Conservation (phyloP, 1,140 invertebrate species). For the Bombus pyrosoma region DNA sequence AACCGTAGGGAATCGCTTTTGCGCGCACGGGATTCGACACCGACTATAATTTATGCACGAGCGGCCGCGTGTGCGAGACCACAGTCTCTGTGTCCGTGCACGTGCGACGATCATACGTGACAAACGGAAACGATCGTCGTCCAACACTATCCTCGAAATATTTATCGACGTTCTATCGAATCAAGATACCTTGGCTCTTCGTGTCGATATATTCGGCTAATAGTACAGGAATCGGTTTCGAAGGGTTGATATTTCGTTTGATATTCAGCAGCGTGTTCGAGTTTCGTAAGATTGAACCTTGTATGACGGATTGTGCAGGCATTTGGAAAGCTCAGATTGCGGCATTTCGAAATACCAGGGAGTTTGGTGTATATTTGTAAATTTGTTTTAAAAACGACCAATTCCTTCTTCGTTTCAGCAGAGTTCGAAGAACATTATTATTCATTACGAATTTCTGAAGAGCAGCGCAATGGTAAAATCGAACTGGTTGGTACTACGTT, state of each 20-base stretch:
- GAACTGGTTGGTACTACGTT: too few relatives aligned
- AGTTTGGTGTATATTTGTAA: too few relatives aligned
- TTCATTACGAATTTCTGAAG: too few relatives aligned
- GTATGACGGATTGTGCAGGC: too few relatives aligned
- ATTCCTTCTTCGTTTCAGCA: too few relatives aligned
- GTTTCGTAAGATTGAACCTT: neutral
- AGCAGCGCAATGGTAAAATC: too few relatives aligned
- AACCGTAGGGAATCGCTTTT: constrained; percentile 55
- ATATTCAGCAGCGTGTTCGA: neutral
- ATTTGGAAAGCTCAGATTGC: too few relatives aligned
- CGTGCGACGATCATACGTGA: constrained; percentile 39
- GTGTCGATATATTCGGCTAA: neutral
- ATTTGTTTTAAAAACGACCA: too few relatives aligned
- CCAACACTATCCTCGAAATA: constrained; percentile 21
- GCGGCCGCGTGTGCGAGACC: constrained; percentile 14
- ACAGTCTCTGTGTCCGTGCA: constrained; percentile 3
- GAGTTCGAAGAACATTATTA: too few relatives aligned
- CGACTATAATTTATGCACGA: constrained; percentile 59
- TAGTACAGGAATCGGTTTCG: neutral
- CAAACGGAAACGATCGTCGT: constrained; percentile 9
- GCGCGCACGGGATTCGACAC: constrained; percentile 41
- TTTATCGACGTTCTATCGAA: neutral
- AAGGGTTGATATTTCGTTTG: neutral
- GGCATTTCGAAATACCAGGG: too few relatives aligned
- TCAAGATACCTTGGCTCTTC: neutral